Evolutionary conservation across 2,888 invertebrate genomes (phyloP).

Genomic region (Fragum fragum): DNA sequence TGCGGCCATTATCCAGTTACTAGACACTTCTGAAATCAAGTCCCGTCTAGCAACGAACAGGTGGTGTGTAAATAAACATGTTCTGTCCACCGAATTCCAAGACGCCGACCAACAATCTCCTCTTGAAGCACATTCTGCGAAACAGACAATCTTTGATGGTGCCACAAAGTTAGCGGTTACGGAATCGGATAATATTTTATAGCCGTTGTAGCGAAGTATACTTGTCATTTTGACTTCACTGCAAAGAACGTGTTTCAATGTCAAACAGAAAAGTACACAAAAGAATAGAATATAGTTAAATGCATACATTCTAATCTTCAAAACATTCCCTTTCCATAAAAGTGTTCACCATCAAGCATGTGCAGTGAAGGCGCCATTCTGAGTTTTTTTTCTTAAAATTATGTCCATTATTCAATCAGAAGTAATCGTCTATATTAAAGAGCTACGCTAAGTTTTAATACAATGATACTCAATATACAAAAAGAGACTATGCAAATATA

Average conservation of each 20-base stretch:
- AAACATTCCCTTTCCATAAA: too few species aligned
- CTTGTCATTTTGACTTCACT: background rate
- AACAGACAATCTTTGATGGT: background rate
- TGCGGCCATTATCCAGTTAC: constrained; percentile 18
- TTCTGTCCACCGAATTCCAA: background rate
- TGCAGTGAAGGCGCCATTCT: too few species aligned
- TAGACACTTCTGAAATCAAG: background rate
- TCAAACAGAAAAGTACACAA: background rate
- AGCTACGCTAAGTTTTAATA: too few species aligned
- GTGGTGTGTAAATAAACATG: background rate
- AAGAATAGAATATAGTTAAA: too few species aligned
- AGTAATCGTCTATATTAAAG: too few species aligned
- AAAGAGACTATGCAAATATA: too few species aligned
- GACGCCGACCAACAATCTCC: background rate
- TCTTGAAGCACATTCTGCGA: constrained; percentile 6
- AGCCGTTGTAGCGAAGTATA: background rate
- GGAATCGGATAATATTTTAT: background rate
- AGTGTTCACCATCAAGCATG: too few species aligned
- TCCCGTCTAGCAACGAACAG: background rate
- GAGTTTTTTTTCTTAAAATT: too few species aligned
- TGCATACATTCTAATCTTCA: too few species aligned
- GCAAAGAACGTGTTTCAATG: background rate
- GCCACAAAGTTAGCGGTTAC: background rate
- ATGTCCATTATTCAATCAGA: too few species aligned
- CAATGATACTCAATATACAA: too few species aligned